Percentiles rank a stretch among this genome's conserved stretches.
These are phyloP conservation scores for Pitta sordida DNA, from an alignment of 2,113 vertebrate genomes.

Conservation along the genomic window DNA sequence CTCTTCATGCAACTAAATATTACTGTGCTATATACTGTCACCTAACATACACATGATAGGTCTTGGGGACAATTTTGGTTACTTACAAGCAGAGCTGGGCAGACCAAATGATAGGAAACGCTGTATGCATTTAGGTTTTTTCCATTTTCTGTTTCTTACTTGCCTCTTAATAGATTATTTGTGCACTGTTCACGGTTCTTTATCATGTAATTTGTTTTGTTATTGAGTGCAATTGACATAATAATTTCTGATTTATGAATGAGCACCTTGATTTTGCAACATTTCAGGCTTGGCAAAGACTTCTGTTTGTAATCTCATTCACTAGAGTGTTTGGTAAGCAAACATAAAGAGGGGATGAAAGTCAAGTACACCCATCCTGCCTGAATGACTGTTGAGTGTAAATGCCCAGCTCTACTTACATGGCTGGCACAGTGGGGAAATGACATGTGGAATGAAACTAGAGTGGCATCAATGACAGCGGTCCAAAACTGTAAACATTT, in stretches of 20 bases:
- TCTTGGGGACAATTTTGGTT: neutral
- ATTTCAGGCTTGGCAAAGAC: neutral
- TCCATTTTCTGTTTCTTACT: neutral
- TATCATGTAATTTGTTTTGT: neutral
- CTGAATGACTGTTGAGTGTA: neutral
- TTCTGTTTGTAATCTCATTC: neutral
- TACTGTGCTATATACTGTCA: neutral
- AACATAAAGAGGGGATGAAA: neutral
- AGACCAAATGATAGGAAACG: neutral
- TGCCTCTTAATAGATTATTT: neutral
- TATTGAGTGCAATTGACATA: neutral
- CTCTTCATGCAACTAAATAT: neutral
- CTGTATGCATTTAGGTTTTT: neutral
- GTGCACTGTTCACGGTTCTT: neutral
- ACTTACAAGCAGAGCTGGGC: neutral
- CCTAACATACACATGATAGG: neutral
- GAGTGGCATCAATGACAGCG: neutral
- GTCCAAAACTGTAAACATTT: neutral
- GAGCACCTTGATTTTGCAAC: neutral
- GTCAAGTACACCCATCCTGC: neutral
- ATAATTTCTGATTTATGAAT: neutral
- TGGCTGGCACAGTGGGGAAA: neutral
- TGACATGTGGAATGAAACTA: neutral
- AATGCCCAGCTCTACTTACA: constrained; percentile 1
- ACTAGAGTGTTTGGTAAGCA: neutral